Conservation (phyloP, 2,113 vertebrate species). For the Phycodurus eques region DNA sequence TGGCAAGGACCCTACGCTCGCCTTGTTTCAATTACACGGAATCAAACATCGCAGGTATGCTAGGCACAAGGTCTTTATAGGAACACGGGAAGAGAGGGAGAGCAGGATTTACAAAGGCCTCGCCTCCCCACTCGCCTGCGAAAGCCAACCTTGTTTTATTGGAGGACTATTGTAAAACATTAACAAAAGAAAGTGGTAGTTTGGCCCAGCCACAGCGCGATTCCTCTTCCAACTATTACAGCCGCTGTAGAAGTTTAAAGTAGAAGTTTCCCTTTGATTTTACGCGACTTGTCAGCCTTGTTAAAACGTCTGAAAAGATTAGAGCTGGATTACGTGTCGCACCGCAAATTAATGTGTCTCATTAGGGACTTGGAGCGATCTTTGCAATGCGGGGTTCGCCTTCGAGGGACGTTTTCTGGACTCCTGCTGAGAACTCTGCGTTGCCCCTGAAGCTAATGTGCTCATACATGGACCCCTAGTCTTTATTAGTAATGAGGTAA, state of each 20-base stretch:
- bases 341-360: conserved; percentile 48
- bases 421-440: conserved; percentile 42
- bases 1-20: conserved; percentile 61
- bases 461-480: conserved; percentile 21
- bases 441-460: conserved; percentile 43
- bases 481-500: conserved; percentile 64
- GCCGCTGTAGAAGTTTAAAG: conserved; percentile 48
- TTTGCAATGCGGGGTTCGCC: conserved; percentile 16
- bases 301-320: conserved; percentile 68
- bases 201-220: conserved; percentile 51
- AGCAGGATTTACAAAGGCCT: conserved; percentile 49
- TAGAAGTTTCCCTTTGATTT: conserved; percentile 60
- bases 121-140: conserved; percentile 41
- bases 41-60: conserved; percentile 77
- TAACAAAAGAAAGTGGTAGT: conserved; percentile 62
- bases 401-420: conserved; percentile 29
- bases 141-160: conserved; percentile 57
- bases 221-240: conserved; percentile 48
- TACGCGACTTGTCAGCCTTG: conserved; percentile 60
- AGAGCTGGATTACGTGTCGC: conserved; percentile 52
- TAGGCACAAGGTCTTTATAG: conserved; percentile 60
- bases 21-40: conserved; percentile 78
- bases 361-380: conserved; percentile 44
- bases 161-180: conserved; percentile 49
- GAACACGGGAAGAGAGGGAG: conserved; percentile 42